Base-by-base conservation (phyloP, 2,797 vertebrate genomes). In the Euphonia xanthogaster region DNA sequence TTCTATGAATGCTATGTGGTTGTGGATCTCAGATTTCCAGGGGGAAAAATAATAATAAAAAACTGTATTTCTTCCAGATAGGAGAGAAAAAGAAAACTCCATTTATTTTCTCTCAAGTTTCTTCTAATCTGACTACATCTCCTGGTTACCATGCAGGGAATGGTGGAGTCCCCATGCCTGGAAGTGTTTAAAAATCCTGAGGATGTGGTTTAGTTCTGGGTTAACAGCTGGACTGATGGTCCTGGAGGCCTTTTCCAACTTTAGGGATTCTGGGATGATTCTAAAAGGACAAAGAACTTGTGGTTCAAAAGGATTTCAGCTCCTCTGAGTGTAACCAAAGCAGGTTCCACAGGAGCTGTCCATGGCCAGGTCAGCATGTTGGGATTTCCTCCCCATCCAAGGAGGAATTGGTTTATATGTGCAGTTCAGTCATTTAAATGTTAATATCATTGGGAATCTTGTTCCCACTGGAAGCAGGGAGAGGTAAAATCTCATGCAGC, bases 371-470 rank as follows among this genome's bases (percentile, higher is more conserved):
- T 24, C 54, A 40, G 42, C 0, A 0, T 6, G n/a, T 42, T 8
- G 85, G 44, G 30, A 53, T 61, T 60, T 53, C 54, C 54, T 16
- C 23, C 31, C 82, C 54, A 42, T 8, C 39, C 82, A 18, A 20
- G 50, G 54, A 65, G 24, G 27, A 58, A 6, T 2, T 4, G n/a
- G 19, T 44, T 81, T 57, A 0, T 4, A 1, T 12, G 13, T 30
- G 16, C 54, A 65, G 2, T 53, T 48, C 1, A 1, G 27, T 30
- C 7, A 66, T 51, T 71, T 35, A 30, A 48, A 76, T 66, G 25
- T 54, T 25, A 3, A 16, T 0, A 0, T 11, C 25, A 11, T 2
- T 28, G 62, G 45, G 42, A 62, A 51, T 47, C 20, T 8, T 1
- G 4, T 50, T 66, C 40, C 66, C 45, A 66, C 5, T 0, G 8